A percentile compares a stretch with the other conserved stretches of the same genome.
Conservation (phyloP, 2,888 invertebrate genomes). For the Machimus rusticus region DNA sequence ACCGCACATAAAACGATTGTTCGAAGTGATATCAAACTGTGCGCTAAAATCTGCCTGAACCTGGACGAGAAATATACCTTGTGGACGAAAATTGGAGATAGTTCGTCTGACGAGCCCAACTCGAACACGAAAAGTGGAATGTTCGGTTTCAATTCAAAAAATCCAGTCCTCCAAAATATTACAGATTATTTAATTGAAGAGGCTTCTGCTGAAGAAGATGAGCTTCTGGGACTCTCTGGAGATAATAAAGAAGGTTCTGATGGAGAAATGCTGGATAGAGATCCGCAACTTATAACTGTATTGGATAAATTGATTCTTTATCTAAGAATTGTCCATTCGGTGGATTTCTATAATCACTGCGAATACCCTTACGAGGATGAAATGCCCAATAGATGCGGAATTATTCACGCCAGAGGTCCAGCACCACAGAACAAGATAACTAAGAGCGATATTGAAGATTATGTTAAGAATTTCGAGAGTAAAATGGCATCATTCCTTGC, state of each 20-base stretch:
- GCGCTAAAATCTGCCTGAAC: slow-evolving; percentile 90
- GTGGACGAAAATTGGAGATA: slow-evolving; percentile 68
- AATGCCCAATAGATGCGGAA: slow-evolving; percentile 99
- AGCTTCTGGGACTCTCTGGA: slow-evolving; percentile 76
- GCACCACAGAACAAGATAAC: slow-evolving; percentile 81
- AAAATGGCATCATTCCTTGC: slow-evolving; percentile 91
- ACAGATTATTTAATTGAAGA: slow-evolving; percentile 98
- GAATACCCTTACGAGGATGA: slow-evolving; percentile 99
- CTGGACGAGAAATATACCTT: slow-evolving; percentile 84
- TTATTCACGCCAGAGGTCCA: slow-evolving; percentile 95
- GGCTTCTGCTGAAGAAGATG: slow-evolving; percentile 98
- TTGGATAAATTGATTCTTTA: slow-evolving; percentile 86
- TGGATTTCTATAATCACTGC: slow-evolving; percentile 98
- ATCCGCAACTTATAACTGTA: slow-evolving; percentile 76
- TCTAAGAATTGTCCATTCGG: slow-evolving; percentile 94
- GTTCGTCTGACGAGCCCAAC: slow-evolving; percentile 42
- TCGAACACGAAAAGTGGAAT: slow-evolving; percentile 48
- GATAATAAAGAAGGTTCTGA: slow-evolving; percentile 64
- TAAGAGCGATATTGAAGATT: slow-evolving; percentile 68
- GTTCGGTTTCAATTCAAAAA: slow-evolving; percentile 80
- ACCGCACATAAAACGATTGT: slow-evolving; percentile 89
- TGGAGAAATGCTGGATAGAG: slow-evolving; percentile 71
- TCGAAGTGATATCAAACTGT: slow-evolving; percentile 89
- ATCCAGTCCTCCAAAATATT: slow-evolving; percentile 95
- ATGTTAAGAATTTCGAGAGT: slow-evolving; percentile 82